Conservation (phyloP, 1,140 invertebrate genomes). For the Eufriesea mexicana region DNA sequence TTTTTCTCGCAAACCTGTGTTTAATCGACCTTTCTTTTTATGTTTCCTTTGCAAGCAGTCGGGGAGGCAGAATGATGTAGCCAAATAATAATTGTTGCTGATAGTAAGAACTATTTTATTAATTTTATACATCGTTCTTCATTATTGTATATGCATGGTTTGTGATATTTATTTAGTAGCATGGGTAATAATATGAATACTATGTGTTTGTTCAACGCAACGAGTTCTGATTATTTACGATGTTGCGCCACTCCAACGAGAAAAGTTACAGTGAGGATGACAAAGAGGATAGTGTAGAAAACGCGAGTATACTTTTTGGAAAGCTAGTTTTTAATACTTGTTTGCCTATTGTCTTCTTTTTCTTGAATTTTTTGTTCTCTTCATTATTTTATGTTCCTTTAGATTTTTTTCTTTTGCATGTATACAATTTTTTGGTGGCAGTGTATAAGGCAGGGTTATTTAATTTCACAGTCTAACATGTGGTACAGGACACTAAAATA, state of each 20-base stretch:
- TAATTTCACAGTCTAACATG: neutral
- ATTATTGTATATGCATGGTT: slow-evolving; percentile 39
- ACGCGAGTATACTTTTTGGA: neutral
- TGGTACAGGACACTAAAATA: slow-evolving; percentile 24
- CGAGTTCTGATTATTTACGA: neutral
- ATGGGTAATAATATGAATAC: slow-evolving; percentile 16
- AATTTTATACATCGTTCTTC: slow-evolving; percentile 61
- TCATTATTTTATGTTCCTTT: neutral
- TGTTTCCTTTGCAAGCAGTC: slow-evolving; percentile 81
- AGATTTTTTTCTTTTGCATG: neutral
- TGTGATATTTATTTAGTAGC: slow-evolving; percentile 15
- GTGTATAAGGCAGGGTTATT: neutral
- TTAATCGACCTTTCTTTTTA: slow-evolving; percentile 77
- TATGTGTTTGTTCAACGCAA: slow-evolving; percentile 2
- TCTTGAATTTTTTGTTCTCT: neutral
- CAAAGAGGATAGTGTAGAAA: neutral
- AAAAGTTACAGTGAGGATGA: neutral
- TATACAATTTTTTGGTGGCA: neutral
- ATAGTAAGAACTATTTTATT: slow-evolving; percentile 79
- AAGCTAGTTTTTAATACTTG: neutral
- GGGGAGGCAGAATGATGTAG: slow-evolving; percentile 80
- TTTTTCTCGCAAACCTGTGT: slow-evolving; percentile 47
- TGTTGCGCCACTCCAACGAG: neutral
- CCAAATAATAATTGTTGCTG: slow-evolving; percentile 81
- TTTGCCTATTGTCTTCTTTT: neutral